Evolutionary conservation across 2,113 vertebrate species (phyloP), one percentile per base, ranked within the genome.

Genomic region (Calypte anna): DNA sequence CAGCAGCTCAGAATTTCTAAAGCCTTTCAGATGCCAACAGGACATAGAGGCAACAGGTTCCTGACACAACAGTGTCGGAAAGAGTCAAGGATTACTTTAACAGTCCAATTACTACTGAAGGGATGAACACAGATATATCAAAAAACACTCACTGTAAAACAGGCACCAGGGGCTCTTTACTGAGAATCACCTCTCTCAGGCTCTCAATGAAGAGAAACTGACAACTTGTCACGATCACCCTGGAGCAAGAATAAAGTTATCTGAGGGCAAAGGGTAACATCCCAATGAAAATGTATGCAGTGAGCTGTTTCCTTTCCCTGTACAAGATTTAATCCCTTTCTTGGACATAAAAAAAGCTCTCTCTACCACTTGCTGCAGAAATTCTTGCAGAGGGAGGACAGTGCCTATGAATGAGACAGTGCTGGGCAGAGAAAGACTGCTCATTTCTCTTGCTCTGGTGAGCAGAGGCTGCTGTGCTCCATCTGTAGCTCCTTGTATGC

Each of bases 391-490:
- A 57, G 94, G 72, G 62, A 90, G 28, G 38, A 70, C 36, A 73
- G 20, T 14, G n/a, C 50, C 54, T 69, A 27, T 24, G 79, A 86
- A 70, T 13, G 48, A 85, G 82, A 21, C 68, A 69, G 75, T 7
- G 73, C 61, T 53, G 24, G 79, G 54, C 59, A 92, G 53, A 70
- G 53, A 80, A 66, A 55, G 48, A 75, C 38, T 74, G 61, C 61
- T 77, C 59, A 14, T n/a, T 93, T 75, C 36, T 70, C 38, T 70
- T 12, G 20, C 11, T 31, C 44, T 61, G 44, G 38, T 43, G 22
- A 84, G 81, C 75, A 90, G 82, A 86, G 79, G 64, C 85, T 95
- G 82, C 79, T 91, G 90, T 74, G 79, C 68, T 91, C 75, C 91
- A 90, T 93, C 86, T 93, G 95, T 38, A 90, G 79, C 76, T 86